These are phyloP conservation scores for Ptilorrhoa leucosticta DNA, from an alignment of 2,113 vertebrate genomes.

Conservation along the genomic window DNA sequence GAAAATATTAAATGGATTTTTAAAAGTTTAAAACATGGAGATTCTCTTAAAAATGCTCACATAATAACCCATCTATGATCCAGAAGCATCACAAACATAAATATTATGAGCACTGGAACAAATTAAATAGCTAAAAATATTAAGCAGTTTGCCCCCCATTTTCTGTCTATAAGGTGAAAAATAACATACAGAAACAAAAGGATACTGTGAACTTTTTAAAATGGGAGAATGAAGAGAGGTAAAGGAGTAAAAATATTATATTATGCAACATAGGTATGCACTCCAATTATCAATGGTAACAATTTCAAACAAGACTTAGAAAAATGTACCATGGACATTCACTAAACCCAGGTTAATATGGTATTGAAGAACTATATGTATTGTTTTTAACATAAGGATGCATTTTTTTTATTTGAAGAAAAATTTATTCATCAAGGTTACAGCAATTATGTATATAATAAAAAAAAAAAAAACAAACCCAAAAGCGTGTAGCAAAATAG, in stretches of 20 bases:
- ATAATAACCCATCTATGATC: not conserved
- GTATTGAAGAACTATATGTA: not conserved
- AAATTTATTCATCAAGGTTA: not conserved
- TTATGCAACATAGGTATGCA: not conserved
- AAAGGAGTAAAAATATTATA: not conserved
- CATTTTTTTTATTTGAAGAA: not conserved
- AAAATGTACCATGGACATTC: not conserved
- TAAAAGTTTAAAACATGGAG: slow-evolving; percentile 46
- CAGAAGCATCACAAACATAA: not conserved
- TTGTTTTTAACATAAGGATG: not conserved
- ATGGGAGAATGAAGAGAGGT: not conserved
- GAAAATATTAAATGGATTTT: slow-evolving; percentile 59
- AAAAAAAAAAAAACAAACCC: not conserved
- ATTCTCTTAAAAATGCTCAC: not conserved
- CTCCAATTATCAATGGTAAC: not conserved
- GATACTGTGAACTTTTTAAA: not conserved
- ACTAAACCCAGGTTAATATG: not conserved
- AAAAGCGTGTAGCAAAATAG: not conserved
- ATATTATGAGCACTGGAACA: not conserved
- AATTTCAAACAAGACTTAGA: not conserved
- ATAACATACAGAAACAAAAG: not conserved
- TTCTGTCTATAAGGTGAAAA: not conserved
- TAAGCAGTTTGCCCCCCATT: not conserved
- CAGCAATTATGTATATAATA: not conserved
- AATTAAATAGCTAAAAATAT: not conserved